Base-by-base conservation (phyloP, 2,888 invertebrate genomes). In the Salpingus planirostris region DNA sequence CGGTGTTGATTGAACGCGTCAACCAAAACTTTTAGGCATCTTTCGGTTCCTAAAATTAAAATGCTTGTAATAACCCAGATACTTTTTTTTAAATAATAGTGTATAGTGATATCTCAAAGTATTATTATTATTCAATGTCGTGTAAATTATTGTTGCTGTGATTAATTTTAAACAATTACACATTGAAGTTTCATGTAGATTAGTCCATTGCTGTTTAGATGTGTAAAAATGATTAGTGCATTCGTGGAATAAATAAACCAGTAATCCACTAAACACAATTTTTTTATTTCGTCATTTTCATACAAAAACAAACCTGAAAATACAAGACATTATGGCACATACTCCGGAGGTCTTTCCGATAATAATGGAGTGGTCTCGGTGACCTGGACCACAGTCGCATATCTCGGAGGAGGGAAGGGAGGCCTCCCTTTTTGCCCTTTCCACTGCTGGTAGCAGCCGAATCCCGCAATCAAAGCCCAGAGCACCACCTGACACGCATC, bases 391-490 rank as follows among this genome's bases (percentile, higher is more conserved):
- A 35, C 11, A 4, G 12, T 15, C 11, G 18, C 13, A 15, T 21
- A 29, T n/a, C 27, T 27, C 27, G 27, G 72, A 0, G 76, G 74
- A 0, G 79, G 79, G 60, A 80, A 80, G 0, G 78, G 78, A 0
- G 78, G 73, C 32, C 68, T 65, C 7, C 72, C 70, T 10, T 64
- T 59, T 51, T 73, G 75, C 33, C 70, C 60, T 52, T 65, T 65
- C 28, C 67, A 60, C 55, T 81, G 82, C 45, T 71, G 64, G 15
- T 62, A 52, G 42, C 71, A 65, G 1, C 80, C 80, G 6, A 64
- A 51, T 1, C 65, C 30, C 1, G 72, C 64, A 24, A 83, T 49
- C 2, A 65, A 39, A 1, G 65, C 35, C 79, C 82, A 81, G 1
- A 72, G 35, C 1, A 70, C 32, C 1, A 68, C 64, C 31, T 79